These are phyloP conservation scores for Cyanoramphus novaezelandiae DNA, from an alignment of 2,113 vertebrate species.

Conservation along the genomic window DNA sequence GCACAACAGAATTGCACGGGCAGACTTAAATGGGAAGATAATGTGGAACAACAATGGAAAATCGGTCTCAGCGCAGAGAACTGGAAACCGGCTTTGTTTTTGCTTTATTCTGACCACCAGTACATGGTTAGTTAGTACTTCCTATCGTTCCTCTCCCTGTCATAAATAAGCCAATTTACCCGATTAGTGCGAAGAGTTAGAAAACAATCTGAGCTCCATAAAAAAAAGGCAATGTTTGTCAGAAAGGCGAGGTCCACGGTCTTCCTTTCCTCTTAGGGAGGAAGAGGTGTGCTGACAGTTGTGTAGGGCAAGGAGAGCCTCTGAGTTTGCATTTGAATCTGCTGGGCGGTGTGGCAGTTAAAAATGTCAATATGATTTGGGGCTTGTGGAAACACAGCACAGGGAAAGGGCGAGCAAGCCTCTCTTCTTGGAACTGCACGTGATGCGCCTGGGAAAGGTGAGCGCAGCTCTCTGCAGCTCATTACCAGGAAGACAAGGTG, in stretches of 20 bases:
- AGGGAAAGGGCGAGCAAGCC: not conserved
- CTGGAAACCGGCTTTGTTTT: slow-evolving; percentile 46
- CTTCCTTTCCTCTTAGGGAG: not conserved
- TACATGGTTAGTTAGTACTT: slow-evolving; percentile 33
- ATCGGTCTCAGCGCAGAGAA: not conserved
- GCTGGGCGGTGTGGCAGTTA: not conserved
- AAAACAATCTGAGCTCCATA: not conserved
- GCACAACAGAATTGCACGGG: slow-evolving; percentile 27
- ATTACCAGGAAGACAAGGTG: slow-evolving; percentile 33
- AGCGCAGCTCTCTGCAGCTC: not conserved
- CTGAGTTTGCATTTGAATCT: not conserved
- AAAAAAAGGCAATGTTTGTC: not conserved
- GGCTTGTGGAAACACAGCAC: not conserved
- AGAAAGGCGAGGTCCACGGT: accelerated
- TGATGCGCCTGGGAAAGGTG: slow-evolving; percentile 41
- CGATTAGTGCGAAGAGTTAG: not conserved
- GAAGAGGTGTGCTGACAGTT: not conserved
- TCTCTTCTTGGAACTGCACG: slow-evolving; percentile 14
- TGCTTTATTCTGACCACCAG: slow-evolving; percentile 28
- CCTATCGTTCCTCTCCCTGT: slow-evolving; percentile 15
- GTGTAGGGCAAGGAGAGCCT: not conserved
- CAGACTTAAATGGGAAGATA: slow-evolving; percentile 35
- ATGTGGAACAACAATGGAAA: slow-evolving; percentile 56
- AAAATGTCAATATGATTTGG: not conserved
- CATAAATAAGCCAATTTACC: slow-evolving; percentile 42